Conservation (phyloP, 2,113 vertebrate species). For the Lepidothrix coronata region DNA sequence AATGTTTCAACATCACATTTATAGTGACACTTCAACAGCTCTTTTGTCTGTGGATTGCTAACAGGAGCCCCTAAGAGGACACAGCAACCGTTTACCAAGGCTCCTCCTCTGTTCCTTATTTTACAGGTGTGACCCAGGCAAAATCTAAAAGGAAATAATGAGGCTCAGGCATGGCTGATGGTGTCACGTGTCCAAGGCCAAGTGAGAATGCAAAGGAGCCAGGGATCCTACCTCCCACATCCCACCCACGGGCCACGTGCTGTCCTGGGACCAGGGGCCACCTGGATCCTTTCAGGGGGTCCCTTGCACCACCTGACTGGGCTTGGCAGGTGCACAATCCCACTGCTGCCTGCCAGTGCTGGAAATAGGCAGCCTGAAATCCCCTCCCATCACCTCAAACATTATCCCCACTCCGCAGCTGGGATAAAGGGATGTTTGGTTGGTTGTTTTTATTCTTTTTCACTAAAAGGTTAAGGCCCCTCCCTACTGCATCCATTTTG, state of each 20-base stretch:
- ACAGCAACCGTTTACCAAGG: not conserved
- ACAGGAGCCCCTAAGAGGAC: not conserved
- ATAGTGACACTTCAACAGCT: not conserved
- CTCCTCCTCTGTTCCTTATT: not conserved
- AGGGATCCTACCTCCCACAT: not conserved
- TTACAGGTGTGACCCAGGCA: not conserved
- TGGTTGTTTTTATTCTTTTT: not conserved
- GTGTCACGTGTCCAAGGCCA: not conserved
- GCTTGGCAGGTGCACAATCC: not conserved
- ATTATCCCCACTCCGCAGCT: not conserved
- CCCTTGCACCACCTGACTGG: not conserved
- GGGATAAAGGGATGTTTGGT: not conserved
- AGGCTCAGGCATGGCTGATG: not conserved
- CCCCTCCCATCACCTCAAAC: accelerated
- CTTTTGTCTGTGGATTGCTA: not conserved
- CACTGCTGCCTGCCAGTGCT: not conserved
- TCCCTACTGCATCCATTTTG: not conserved
- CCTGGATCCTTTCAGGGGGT: not conserved
- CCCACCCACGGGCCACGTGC: accelerated
- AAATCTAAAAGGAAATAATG: not conserved
- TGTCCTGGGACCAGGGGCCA: accelerated
- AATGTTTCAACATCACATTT: not conserved
- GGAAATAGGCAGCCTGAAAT: not conserved
- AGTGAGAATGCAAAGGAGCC: accelerated
- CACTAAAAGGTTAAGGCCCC: not conserved